Percentiles rank a stretch among this genome's conserved stretches.
These are phyloP conservation scores for Oreohelix idahoensis DNA, from an alignment of 1,140 invertebrate species.

Conservation along the genomic window DNA sequence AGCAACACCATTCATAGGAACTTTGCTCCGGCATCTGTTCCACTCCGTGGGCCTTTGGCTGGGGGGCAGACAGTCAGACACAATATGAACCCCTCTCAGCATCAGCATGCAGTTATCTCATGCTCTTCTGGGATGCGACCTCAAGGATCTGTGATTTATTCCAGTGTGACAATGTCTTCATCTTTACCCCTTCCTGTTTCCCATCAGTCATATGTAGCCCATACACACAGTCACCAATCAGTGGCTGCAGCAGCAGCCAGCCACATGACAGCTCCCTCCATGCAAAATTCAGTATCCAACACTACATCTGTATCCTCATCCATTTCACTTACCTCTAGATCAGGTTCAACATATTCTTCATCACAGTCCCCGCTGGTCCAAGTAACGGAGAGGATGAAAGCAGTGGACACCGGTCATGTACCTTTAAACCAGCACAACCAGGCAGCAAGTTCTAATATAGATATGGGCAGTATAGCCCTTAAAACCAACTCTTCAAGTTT, in stretches of 20 bases:
- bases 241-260: background rate
- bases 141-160: conserved; percentile 38
- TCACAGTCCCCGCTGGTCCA: background rate
- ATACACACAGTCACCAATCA: background rate
- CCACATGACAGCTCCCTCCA: background rate
- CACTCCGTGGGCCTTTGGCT: conserved; percentile 12
- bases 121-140: background rate
- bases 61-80: background rate
- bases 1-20: background rate
- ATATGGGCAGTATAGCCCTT: background rate
- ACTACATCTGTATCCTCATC: background rate
- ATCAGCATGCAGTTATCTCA: background rate
- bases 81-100: background rate
- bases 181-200: conserved; percentile 16
- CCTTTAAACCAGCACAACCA: conserved; percentile 23
- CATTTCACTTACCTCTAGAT: background rate
- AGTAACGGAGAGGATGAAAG: background rate
- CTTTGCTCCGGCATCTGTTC: background rate
- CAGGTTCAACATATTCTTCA: background rate
- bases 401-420: background rate
- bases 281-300: background rate
- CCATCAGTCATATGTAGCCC: background rate
- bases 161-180: background rate
- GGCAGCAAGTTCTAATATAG: conserved; percentile 35
- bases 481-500: conserved; percentile 31